A percentile compares a stretch with the other conserved stretches of the same genome.
phyloP scores from a whole-genome alignment of 2,797 vertebrate species.

The Hyperoplus lanceolatus region DNA sequence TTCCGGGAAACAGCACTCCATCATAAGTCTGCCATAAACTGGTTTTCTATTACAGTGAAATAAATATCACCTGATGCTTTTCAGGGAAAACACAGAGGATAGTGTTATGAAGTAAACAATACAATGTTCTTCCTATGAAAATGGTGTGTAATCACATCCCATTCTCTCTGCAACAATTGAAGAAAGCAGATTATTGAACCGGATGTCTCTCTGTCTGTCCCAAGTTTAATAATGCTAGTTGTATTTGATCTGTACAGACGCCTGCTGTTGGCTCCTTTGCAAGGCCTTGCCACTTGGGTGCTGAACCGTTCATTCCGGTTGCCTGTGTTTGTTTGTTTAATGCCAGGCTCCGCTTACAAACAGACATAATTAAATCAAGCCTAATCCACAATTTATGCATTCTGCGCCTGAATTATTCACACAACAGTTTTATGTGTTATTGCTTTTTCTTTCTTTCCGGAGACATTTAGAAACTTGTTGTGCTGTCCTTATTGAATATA shows the following conservation, averaged over 20 bases:
- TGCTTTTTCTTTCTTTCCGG: slow-evolving; percentile 75
- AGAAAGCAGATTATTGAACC: slow-evolving; percentile 51
- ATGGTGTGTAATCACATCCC: slow-evolving; percentile 47
- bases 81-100: slow-evolving; percentile 43
- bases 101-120: slow-evolving; percentile 54
- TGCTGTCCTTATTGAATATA: slow-evolving; percentile 79
- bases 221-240: slow-evolving; percentile 59
- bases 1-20: not conserved
- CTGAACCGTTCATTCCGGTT: slow-evolving; percentile 75
- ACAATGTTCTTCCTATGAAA: slow-evolving; percentile 45
- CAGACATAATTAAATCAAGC: slow-evolving; percentile 87
- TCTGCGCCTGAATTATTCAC: slow-evolving; percentile 87
- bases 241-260: slow-evolving; percentile 75
- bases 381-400: slow-evolving; percentile 89
- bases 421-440: slow-evolving; percentile 85
- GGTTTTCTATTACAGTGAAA: slow-evolving; percentile 41
- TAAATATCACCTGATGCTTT: slow-evolving; percentile 41
- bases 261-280: slow-evolving; percentile 68
- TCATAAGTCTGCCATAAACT: slow-evolving; percentile 3
- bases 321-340: slow-evolving; percentile 83
- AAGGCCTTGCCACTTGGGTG: slow-evolving; percentile 73
- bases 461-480: slow-evolving; percentile 77
- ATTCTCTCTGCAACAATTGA: slow-evolving; percentile 48
- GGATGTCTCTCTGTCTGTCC: slow-evolving; percentile 50
- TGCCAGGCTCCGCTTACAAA: slow-evolving; percentile 75